Base-by-base conservation (phyloP, 2,113 vertebrate genomes). In the Eretmochelys imbricata region DNA sequence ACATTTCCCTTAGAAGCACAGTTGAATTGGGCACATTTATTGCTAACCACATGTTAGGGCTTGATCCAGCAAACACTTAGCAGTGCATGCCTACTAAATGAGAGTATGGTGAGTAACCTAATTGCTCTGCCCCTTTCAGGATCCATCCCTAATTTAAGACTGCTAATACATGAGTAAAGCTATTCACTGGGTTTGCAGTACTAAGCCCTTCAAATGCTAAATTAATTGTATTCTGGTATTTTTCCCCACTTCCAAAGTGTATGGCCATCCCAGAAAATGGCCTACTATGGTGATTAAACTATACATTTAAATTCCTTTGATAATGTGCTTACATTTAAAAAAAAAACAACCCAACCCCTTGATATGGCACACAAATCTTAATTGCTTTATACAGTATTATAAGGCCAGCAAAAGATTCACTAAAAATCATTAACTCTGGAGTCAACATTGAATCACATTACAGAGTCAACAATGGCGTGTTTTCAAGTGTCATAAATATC, bases 361-460 rank as follows among this genome's bases (percentile, higher is more conserved):
- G 53, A 1, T 1, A 78, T 1, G 20, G 55, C 31, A 1, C 0
- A 0, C 57, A 90, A 38, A 81, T 84, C 94, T 88, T 88, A 78
- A 2, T 75, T 62, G 62, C 53, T 14, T 85, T 96, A 82, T 90
- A 16, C 14, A 84, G 62, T 54, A 88, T n/a, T 92, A 53, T 88
- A 96, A 92, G 75, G 81, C 87, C 93, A 93, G 0, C 81, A 93
- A 94, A 97, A 95, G 91, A 97, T 93, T 80, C 83, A 50, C 29
- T 87, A 94, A 97, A 97, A 98, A 96, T 93, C 95, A 57, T 97
- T 97, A 96, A 48, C 29, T 35, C 25, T 69, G 95, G 86, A 93
- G 89, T 27, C 96, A 98, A 94, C 79, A 48, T 1, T 90, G 97
- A 96, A 88, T 93, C 96, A 89, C 79, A 3, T 97, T 97, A 96